phyloP scores from a whole-genome alignment of 2,888 invertebrate species.

The Patella depressa region DNA sequence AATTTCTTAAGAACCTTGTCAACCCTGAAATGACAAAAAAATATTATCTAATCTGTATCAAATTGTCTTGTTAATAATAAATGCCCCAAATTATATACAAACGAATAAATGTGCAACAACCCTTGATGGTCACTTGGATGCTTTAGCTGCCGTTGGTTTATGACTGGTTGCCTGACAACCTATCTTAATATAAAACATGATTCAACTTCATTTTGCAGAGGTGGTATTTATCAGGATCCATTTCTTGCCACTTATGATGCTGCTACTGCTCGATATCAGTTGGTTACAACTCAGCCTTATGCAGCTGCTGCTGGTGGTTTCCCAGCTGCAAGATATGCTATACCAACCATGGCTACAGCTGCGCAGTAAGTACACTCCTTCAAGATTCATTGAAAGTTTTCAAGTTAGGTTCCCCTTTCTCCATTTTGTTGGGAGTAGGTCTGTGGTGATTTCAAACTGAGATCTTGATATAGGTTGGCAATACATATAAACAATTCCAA shows the following conservation, averaged over 20 bases:
- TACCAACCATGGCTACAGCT: slow-evolving; percentile 54
- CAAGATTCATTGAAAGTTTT: neutral
- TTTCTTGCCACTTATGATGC: slow-evolving; percentile 80
- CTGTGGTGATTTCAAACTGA: neutral
- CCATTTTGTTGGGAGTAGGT: slow-evolving; percentile 21
- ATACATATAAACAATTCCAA: too few relatives aligned
- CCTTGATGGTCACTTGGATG: neutral
- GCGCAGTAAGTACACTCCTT: slow-evolving; percentile 33
- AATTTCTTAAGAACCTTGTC: too few relatives aligned
- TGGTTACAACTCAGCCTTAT: slow-evolving; percentile 61
- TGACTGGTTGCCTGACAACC: neutral
- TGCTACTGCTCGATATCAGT: slow-evolving; percentile 62
- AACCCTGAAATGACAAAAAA: too few relatives aligned
- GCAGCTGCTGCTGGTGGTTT: slow-evolving; percentile 46
- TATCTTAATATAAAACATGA: slow-evolving; percentile 32
- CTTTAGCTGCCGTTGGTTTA: too few relatives aligned
- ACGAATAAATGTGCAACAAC: too few relatives aligned
- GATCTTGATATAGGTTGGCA: neutral
- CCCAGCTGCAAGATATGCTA: slow-evolving; percentile 56
- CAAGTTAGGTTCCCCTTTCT: slow-evolving; percentile 40
- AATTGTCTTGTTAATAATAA: too few relatives aligned
- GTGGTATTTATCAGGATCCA: slow-evolving; percentile 92
- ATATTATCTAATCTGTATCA: too few relatives aligned
- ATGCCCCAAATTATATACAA: too few relatives aligned
- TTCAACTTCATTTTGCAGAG: slow-evolving; percentile 73